Evolutionary conservation across 2,888 invertebrate genomes (phyloP), one percentile per base, ranked within the genome.

Genomic region (Tolmerus cingulatus): DNA sequence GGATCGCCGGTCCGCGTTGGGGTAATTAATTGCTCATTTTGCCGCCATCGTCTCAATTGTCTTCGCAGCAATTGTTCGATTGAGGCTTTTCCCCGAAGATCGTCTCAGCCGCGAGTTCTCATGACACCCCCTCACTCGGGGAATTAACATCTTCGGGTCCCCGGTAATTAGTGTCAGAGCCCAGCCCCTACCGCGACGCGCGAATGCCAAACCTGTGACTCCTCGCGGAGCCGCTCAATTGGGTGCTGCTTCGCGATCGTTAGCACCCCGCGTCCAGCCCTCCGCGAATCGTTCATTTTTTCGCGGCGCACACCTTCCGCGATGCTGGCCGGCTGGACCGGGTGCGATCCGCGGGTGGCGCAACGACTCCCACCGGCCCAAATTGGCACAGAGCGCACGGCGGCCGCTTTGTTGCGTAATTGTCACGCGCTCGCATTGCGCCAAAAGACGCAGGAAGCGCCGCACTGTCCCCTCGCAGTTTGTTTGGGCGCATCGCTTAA

Each of bases 21-120:
- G 43, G 66, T 78, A 78, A 78, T 78, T 66, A 82, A 82, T 82
- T 82, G 57, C 66, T 82, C 82, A 82, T 37, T 23, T 57, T 82
- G 40, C 57, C 57, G 34, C 57, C 12, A 82, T 55, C 57, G 40
- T 23, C 16, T 82, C 40, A 82, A 82, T 57, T 82, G 82, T 66
- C 82, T 57, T 30, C 82, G 66, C 34, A 34, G 34, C 82, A 82
- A 82, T 82, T 82, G 82, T 82, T 82, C 82, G 82, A 66, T 51
- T 23, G 57, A 57, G 40, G 19, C 66, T 57, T 82, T 57, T 82
- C 57, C 34, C 9, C 12, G 34, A 82, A 82, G 82, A 66, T 66
- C 66, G 66, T 46, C 27, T 66, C 66, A 66, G 51, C 8, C 57
- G 51, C 8, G 37, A 82, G 57, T 82, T 82, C 82, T 27, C 82